Evolutionary conservation across 2,888 invertebrate genomes (phyloP).

Genomic region (Capitulum mitella): DNA sequence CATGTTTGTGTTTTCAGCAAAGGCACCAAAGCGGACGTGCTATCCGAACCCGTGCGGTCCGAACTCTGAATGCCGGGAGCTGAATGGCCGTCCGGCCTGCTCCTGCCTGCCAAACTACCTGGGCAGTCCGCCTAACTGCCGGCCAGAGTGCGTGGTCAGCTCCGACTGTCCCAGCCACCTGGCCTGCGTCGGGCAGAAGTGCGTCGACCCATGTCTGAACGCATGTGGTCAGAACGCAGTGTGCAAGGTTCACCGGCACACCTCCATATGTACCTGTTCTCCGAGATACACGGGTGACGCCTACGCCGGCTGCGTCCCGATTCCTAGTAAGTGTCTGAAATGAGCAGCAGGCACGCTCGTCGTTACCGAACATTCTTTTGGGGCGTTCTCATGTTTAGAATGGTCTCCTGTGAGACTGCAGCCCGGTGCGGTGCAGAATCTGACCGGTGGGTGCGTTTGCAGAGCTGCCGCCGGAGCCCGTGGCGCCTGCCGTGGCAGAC

Average conservation of each 20-base stretch:
- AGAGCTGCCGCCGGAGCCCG: neutral
- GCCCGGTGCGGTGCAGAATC: no score
- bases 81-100: conserved; percentile 73
- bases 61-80: conserved; percentile 54
- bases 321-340: neutral
- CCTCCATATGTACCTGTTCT: conserved; percentile 69
- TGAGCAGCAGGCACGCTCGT: no score
- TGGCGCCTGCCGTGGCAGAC: conserved; percentile 44
- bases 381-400: no score
- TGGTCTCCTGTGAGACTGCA: no score
- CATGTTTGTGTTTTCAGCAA: neutral
- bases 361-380: no score
- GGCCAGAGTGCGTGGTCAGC: conserved; percentile 74
- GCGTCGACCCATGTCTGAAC: conserved; percentile 52
- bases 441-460: no score
- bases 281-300: conserved; percentile 75
- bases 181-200: conserved; percentile 76
- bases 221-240: conserved; percentile 77
- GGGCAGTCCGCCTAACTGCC: conserved; percentile 64
- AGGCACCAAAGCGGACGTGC: conserved; percentile 31
- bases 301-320: conserved; percentile 59
- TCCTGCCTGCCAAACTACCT: conserved; percentile 43
- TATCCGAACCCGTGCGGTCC: conserved; percentile 49
- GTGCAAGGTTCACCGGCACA: conserved; percentile 64
- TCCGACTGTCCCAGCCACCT: conserved; percentile 78